Conservation (phyloP, 2,797 vertebrate species). For the Anguilla anguilla region DNA sequence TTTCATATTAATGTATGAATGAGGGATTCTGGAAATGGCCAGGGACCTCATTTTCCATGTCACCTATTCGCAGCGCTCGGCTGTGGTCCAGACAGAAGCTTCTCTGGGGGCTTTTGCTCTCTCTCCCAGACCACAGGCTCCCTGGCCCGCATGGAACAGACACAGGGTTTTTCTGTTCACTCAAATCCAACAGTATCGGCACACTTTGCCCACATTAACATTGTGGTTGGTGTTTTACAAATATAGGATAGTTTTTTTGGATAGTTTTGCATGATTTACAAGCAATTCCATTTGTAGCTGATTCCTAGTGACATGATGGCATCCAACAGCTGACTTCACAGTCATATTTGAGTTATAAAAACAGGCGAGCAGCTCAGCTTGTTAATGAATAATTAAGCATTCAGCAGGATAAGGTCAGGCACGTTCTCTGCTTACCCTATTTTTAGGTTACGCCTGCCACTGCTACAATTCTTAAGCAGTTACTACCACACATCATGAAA, state of each 20-base stretch:
- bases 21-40: not conserved
- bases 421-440: not conserved
- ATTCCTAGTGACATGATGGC: not conserved
- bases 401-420: not conserved
- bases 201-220: not conserved
- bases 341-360: not conserved
- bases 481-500: not conserved
- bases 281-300: not conserved
- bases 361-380: not conserved
- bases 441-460: not conserved
- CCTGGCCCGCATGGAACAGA: not conserved
- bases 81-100: not conserved
- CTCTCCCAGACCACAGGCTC: not conserved
- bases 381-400: not conserved
- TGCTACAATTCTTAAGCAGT: not conserved
- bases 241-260: not conserved
- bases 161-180: not conserved
- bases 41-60: not conserved
- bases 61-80: not conserved
- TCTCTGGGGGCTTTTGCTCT: not conserved
- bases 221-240: not conserved
- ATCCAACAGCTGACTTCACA: not conserved
- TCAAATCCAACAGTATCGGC: not conserved
- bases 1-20: not conserved
- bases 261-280: not conserved